Conservation (phyloP, 2,888 invertebrate species). For the Cecidostiba fungosa region DNA sequence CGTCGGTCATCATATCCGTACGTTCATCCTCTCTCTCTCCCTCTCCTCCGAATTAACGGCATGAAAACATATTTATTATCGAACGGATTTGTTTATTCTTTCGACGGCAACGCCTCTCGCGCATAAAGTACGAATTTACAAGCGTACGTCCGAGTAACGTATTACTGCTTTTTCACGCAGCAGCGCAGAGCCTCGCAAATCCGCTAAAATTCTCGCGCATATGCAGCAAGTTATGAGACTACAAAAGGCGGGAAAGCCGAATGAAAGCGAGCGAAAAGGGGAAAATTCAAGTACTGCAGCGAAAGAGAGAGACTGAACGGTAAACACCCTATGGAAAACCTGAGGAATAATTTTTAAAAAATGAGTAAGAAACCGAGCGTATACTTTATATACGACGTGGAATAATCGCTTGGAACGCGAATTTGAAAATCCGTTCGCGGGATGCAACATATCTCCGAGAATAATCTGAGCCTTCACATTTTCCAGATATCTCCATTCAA, state of each 20-base stretch:
- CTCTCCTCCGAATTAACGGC: not conserved
- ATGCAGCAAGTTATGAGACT: constrained; percentile 36
- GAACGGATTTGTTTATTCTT: constrained; percentile 22
- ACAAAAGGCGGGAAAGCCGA: constrained; percentile 13
- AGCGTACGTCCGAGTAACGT: not conserved
- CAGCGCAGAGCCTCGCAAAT: constrained; percentile 2
- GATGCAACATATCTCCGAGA: not conserved
- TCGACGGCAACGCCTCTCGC: not conserved
- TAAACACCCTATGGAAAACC: not conserved
- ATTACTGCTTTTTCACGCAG: constrained; percentile 38
- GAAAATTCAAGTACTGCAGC: constrained; percentile 17
- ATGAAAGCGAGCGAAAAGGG: not conserved
- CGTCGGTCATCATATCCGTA: not conserved
- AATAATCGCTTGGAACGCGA: too few relatives aligned
- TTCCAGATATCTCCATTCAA: not conserved
- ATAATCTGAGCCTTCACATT: not conserved
- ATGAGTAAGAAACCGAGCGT: not conserved
- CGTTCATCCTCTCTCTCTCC: not conserved
- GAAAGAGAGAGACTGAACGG: not conserved
- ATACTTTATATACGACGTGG: not conserved
- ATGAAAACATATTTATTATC: constrained; percentile 3
- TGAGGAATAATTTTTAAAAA: not conserved
- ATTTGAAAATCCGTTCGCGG: too few relatives aligned
- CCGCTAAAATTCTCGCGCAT: not conserved
- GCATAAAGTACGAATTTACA: constrained; percentile 29